Evolutionary conservation across 2,888 invertebrate species (phyloP), one percentile per base, ranked within the genome.

Genomic region (Melitaea athalia): DNA sequence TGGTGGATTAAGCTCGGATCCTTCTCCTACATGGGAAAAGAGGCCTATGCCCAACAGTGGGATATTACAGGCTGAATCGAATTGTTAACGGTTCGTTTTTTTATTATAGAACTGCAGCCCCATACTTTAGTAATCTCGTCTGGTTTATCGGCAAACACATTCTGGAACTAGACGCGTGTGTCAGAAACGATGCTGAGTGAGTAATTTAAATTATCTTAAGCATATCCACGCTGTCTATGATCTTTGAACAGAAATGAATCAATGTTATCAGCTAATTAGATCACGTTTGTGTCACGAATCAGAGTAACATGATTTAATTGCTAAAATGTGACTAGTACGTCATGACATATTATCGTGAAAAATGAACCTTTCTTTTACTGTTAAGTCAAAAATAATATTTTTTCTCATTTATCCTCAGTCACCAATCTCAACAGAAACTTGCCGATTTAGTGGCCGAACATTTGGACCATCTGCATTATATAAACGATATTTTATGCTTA

Each of bases 61-160:
- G n/a, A n/a, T n/a, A n/a, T n/a, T n/a, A n/a, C n/a, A n/a, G n/a
- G n/a, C n/a, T n/a, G n/a, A n/a, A n/a, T n/a, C n/a, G n/a, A n/a
- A n/a, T n/a, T n/a, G n/a, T n/a, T n/a, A 45, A 10, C 12, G 11
- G 5, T 45, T 14, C 5, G 15, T 59, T 14, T 59, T n/a, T 6
- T 63, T 50, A 45, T 80, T 78, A 45, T 76, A 94, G 97, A 88
- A 99, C 99, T 49, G 99, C 99, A 11, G 99, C 98, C 42, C 99
- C 99, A 0, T 99, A 99, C 91, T 99, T 99, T 87, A 98, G 98
- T 76, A 99, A 99, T 91, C 94, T 99, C 67, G 99, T 99, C 55
- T 99, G 99, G 98, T 99, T 99, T 83, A 99, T 99, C 81, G 99
- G 99, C 64, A 99, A 98, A 91, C 98, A 99, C 85, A 98, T 99